phyloP scores from a whole-genome alignment of 2,113 vertebrate species.

The Notarius quadriscutis region DNA sequence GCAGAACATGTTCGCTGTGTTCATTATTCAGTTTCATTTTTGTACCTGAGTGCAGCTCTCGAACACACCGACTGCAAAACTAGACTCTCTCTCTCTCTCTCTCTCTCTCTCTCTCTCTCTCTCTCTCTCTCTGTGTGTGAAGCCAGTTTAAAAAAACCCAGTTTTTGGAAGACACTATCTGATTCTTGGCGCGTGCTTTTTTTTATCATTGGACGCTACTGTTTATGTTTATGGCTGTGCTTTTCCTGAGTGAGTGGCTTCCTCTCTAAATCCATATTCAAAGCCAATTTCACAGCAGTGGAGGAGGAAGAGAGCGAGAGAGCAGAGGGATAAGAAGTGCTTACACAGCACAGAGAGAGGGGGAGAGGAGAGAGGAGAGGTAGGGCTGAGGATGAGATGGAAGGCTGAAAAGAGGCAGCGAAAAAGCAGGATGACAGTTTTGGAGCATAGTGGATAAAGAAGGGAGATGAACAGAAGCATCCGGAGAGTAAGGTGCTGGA shows the following conservation, averaged over 20 bases:
- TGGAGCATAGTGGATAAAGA: background rate
- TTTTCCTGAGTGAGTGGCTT: conserved; percentile 43
- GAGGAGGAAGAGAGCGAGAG: conserved; percentile 24
- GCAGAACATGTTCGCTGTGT: conserved; percentile 11
- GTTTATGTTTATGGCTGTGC: conserved; percentile 43
- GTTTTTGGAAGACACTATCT: background rate
- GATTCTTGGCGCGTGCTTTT: conserved; percentile 26
- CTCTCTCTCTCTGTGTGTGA: background rate
- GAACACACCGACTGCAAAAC: background rate
- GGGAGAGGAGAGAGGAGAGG: background rate
- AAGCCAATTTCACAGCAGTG: conserved; percentile 54
- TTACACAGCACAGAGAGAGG: conserved; percentile 46
- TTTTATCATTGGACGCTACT: conserved; percentile 31
- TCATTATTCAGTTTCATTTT: conserved; percentile 45
- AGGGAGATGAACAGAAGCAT: background rate
- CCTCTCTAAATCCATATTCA: conserved; percentile 51
- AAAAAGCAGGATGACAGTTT: background rate
- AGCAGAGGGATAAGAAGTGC: conserved; percentile 21
- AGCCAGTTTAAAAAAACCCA: background rate
- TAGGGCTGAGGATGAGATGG: conserved; percentile 8
- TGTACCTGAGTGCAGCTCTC: conserved; percentile 42
- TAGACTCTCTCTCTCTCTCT: conserved; percentile 13
- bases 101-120: conserved; percentile 23
- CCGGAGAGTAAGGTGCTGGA: background rate
- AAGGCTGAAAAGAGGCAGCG: background rate